A percentile compares a stretch with the other conserved stretches of the same genome.
These are phyloP conservation scores for Oegoconia quadripuncta DNA, from an alignment of 2,888 invertebrate species.

Conservation along the genomic window DNA sequence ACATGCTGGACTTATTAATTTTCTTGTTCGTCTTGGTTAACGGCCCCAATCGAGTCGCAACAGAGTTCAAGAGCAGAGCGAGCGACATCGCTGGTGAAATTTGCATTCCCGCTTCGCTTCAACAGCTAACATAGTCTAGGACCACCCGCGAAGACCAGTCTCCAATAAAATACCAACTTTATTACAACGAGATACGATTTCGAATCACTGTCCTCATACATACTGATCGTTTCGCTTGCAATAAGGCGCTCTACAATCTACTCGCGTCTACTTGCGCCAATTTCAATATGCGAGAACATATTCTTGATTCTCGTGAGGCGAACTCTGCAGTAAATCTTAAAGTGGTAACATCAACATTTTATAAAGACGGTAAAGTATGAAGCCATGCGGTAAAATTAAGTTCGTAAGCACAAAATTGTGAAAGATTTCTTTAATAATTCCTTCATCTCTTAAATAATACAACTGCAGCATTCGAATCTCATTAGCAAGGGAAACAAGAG, in stretches of 20 bases:
- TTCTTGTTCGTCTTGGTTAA: slow-evolving; percentile 39
- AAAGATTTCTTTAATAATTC: slow-evolving; percentile 51
- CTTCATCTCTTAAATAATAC: slow-evolving; percentile 57
- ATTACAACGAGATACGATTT: slow-evolving; percentile 56
- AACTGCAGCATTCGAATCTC: slow-evolving; percentile 74
- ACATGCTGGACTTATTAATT: slow-evolving; percentile 29
- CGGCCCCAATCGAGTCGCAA: slow-evolving; percentile 42
- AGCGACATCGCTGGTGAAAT: slow-evolving; percentile 64
- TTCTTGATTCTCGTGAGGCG: slow-evolving; percentile 31
- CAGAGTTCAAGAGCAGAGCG: slow-evolving; percentile 51
- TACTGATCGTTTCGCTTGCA: slow-evolving; percentile 47
- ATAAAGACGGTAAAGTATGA: too few species aligned
- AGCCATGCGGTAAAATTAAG: slow-evolving; percentile 37
- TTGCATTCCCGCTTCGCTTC: slow-evolving; percentile 72
- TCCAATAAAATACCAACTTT: slow-evolving; percentile 64
- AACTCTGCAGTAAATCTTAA: slow-evolving; percentile 10
- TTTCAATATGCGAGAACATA: slow-evolving; percentile 54
- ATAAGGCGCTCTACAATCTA: slow-evolving; percentile 60
- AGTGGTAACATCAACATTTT: slow-evolving; percentile 5
- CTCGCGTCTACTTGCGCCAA: slow-evolving; percentile 51
- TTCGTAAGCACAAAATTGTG: slow-evolving; percentile 37
- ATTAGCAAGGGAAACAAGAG: slow-evolving; percentile 72
- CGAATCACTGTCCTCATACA: slow-evolving; percentile 37
- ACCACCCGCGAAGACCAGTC: slow-evolving; percentile 70
- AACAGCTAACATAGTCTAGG: slow-evolving; percentile 62